Percentiles rank a stretch among this genome's conserved stretches.
phyloP scores from a whole-genome alignment of 2,888 invertebrate genomes.

The Melanostoma mellinum region DNA sequence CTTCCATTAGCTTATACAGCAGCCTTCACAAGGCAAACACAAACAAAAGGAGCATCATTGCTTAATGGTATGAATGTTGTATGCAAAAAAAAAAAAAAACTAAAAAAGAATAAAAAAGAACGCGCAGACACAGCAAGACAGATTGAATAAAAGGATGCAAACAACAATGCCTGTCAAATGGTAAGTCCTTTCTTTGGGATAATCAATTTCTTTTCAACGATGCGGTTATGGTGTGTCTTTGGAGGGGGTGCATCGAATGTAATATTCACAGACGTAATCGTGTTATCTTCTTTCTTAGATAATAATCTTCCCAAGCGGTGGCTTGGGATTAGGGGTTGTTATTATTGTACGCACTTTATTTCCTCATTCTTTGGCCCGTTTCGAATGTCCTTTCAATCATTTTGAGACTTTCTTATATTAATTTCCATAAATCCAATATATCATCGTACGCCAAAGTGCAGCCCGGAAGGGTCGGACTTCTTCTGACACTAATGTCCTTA shows the following conservation, averaged over 20 bases:
- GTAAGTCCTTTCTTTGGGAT: slow-evolving; percentile 59
- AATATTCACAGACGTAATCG: slow-evolving; percentile 28
- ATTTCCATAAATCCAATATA: slow-evolving; percentile 68
- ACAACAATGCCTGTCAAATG: slow-evolving; percentile 69
- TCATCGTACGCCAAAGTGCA: slow-evolving; percentile 43
- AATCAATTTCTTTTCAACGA: slow-evolving; percentile 46
- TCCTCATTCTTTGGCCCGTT: background rate
- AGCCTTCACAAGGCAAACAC: slow-evolving; percentile 31
- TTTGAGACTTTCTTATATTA: slow-evolving; percentile 56
- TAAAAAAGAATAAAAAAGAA: slow-evolving; percentile 18
- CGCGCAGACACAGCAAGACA: slow-evolving; percentile 37
- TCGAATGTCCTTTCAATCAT: slow-evolving; percentile 51
- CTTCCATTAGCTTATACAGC: slow-evolving; percentile 29
- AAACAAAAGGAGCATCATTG: slow-evolving; percentile 69
- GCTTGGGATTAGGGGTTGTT: slow-evolving; percentile 51
- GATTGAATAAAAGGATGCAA: slow-evolving; percentile 65
- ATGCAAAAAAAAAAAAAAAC: slow-evolving; percentile 62
- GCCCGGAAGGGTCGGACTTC: slow-evolving; percentile 6
- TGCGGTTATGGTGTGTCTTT: slow-evolving; percentile 6
- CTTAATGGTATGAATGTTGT: slow-evolving; percentile 59
- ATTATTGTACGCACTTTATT: slow-evolving; percentile 11
- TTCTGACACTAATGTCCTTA: slow-evolving; percentile 66
- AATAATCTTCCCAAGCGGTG: slow-evolving; percentile 49
- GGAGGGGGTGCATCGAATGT: slow-evolving; percentile 31
- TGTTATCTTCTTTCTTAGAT: slow-evolving; percentile 41